phyloP scores from a whole-genome alignment of 2,888 invertebrate species.

The Apomyelois bistriatella region DNA sequence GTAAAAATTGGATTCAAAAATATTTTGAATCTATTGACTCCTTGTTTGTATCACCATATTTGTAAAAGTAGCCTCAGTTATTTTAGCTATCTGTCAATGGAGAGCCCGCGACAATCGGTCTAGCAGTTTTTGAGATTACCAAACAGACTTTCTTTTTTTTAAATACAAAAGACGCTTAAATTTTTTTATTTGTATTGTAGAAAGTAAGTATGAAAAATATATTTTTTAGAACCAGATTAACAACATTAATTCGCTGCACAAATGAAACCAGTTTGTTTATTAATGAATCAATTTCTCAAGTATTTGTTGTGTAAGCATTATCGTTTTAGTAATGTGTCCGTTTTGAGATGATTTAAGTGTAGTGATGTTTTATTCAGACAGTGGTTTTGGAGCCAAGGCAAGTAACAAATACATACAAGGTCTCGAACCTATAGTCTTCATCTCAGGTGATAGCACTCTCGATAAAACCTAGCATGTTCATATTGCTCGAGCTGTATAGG shows the following conservation, averaged over 20 bases:
- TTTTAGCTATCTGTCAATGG: too few relatives aligned
- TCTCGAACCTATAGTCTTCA: background rate
- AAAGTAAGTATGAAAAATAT: background rate
- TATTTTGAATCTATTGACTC: too few relatives aligned
- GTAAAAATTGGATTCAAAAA: too few relatives aligned
- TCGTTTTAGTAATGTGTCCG: background rate
- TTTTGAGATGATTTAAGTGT: slow-evolving; percentile 4
- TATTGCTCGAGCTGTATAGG: background rate
- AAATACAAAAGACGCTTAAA: too few relatives aligned
- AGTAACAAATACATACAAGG: slow-evolving; percentile 1
- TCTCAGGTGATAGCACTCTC: background rate
- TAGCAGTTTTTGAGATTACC: too few relatives aligned
- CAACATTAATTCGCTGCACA: background rate
- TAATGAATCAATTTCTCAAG: background rate
- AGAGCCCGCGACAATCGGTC: too few relatives aligned
- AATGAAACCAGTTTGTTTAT: background rate
- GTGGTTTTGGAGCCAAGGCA: background rate
- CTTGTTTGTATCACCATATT: too few relatives aligned
- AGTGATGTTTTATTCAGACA: background rate
- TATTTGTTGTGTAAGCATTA: background rate
- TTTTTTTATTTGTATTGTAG: too few relatives aligned
- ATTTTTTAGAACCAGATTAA: background rate
- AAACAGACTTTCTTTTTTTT: too few relatives aligned
- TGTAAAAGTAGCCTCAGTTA: too few relatives aligned
- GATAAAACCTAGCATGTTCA: background rate